A percentile compares a stretch with the other conserved stretches of the same genome.
phyloP scores from a whole-genome alignment of 2,888 invertebrate species.

The Heterodera filipjevi region DNA sequence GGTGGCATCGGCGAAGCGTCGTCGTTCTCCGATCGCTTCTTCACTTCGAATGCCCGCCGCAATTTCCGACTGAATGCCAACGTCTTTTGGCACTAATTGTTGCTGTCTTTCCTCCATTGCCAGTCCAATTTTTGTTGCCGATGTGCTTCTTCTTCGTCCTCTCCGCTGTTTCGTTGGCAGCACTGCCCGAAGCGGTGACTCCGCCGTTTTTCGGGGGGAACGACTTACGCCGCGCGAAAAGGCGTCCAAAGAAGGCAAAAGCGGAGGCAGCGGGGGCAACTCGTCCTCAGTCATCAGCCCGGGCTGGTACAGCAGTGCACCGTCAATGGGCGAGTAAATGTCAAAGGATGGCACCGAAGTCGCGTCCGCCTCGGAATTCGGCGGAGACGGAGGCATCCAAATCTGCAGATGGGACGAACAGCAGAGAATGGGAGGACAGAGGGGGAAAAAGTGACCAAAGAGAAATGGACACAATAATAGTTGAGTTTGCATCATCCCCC shows the following conservation, averaged over 20 bases:
- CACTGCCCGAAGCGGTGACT: slow-evolving; percentile 5
- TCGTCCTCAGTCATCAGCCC: slow-evolving; percentile 26
- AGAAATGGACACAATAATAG: not conserved
- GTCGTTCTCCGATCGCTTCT: not conserved
- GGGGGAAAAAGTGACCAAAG: no score
- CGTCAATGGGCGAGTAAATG: slow-evolving; percentile 70
- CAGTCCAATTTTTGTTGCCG: not conserved
- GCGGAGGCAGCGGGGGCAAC: slow-evolving; percentile 31
- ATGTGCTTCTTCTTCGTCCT: slow-evolving; percentile 5
- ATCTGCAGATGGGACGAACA: slow-evolving; percentile 71
- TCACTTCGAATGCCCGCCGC: not conserved
- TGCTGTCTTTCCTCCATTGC: not conserved
- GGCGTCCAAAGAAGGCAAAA: slow-evolving; percentile 13
- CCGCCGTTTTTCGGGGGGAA: not conserved
- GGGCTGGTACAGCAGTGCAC: slow-evolving; percentile 26
- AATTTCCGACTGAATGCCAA: not conserved
- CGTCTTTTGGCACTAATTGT: not conserved
- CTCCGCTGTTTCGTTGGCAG: slow-evolving; percentile 4
- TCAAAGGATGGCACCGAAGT: slow-evolving; percentile 89
- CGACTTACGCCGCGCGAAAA: not conserved
- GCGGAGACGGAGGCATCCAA: slow-evolving; percentile 96
- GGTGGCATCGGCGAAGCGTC: not conserved
- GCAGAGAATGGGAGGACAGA: not conserved
- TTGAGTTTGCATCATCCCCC: no score
- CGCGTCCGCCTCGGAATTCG: slow-evolving; percentile 78